phyloP scores from a whole-genome alignment of 2,113 vertebrate species.

The Sclerurus mexicanus region DNA sequence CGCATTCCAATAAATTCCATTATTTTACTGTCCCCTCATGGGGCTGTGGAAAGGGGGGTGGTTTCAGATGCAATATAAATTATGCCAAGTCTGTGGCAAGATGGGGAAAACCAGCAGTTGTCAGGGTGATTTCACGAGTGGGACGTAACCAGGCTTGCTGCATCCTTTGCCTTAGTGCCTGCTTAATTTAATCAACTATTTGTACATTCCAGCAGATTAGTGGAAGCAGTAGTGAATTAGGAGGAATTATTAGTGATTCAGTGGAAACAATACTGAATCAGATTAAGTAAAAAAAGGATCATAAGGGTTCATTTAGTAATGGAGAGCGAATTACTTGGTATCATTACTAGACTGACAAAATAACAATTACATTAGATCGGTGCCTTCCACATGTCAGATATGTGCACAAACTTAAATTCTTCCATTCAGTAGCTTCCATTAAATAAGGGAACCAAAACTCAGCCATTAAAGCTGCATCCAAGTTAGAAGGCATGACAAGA shows the following conservation, averaged over 20 bases:
- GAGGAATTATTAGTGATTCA: not conserved
- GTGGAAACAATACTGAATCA: not conserved
- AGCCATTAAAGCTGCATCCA: not conserved
- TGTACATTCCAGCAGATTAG: no score
- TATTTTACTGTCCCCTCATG: fast-evolving
- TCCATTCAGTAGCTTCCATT: not conserved
- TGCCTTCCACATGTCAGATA: not conserved
- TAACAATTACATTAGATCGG: not conserved
- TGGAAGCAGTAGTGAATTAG: not conserved
- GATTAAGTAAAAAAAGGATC: fast-evolving
- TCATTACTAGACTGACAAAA: fast-evolving
- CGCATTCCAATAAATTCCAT: not conserved
- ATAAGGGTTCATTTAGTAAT: not conserved
- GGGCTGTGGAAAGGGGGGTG: fast-evolving
- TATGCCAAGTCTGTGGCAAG: not conserved
- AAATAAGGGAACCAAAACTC: not conserved
- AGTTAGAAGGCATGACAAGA: not conserved
- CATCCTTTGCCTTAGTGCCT: fast-evolving
- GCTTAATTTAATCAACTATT: not conserved
- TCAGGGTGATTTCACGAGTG: not conserved
- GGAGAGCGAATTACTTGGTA: not conserved
- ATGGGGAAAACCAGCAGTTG: fast-evolving
- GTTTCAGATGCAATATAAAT: not conserved
- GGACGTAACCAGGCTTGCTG: not conserved
- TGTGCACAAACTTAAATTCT: not conserved